Evolutionary conservation across 1,140 invertebrate species (phyloP).

Genomic region (Drosophila melanogaster): DNA sequence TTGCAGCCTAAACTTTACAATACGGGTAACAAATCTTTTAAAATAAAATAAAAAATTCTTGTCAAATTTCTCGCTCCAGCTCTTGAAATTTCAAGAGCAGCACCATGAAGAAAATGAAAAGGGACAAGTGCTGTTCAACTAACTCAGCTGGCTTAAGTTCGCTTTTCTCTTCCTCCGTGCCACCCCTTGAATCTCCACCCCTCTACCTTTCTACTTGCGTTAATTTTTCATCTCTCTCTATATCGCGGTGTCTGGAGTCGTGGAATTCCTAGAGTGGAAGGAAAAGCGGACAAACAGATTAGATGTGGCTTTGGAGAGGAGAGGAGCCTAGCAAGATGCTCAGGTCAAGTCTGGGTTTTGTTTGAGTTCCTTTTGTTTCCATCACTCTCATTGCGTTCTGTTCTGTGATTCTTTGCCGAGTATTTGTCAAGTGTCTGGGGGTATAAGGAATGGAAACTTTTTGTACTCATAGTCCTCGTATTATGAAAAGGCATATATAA

Average conservation of each 20-base stretch:
- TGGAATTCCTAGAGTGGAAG: conserved; percentile 30
- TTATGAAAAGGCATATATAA: not conserved
- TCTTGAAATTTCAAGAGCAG: conserved; percentile 37
- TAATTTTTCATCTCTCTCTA: conserved; percentile 41
- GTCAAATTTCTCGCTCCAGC: conserved; percentile 21
- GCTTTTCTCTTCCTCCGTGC: conserved; percentile 4
- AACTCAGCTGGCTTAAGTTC: conserved; percentile 32
- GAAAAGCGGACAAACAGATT: conserved; percentile 28
- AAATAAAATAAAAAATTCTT: conserved; percentile 1
- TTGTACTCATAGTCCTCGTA: not conserved
- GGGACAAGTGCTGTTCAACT: conserved; percentile 38
- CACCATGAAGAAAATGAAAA: conserved; percentile 28
- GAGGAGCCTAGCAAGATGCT: conserved; percentile 27
- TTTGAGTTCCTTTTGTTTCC: conserved; percentile 35
- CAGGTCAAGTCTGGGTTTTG: conserved; percentile 43
- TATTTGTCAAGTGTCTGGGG: conserved; percentile 2
- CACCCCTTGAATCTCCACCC: not conserved
- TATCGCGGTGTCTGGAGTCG: conserved; percentile 17
- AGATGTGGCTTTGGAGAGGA: conserved; percentile 16
- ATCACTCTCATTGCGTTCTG: conserved; percentile 16
- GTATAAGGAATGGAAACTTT: not conserved
- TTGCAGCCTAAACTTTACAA: not conserved
- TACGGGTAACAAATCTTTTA: not conserved
- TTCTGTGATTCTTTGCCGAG: conserved; percentile 16
- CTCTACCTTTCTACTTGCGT: conserved; percentile 22